Base-by-base conservation (phyloP, 2,888 invertebrate species). In the Tholera decimalis region DNA sequence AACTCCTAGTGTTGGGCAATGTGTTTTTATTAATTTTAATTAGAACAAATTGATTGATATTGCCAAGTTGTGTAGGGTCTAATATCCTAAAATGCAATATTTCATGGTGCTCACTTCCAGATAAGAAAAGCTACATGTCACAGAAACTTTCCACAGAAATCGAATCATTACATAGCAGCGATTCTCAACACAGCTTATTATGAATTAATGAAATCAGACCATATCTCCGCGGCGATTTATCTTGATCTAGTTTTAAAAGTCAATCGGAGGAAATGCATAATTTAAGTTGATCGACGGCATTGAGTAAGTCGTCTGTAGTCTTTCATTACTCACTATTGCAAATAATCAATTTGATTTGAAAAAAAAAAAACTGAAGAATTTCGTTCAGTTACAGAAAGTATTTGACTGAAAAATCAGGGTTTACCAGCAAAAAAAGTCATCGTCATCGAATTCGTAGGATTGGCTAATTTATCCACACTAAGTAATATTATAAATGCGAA, bases 181-280 rank as follows among this genome's bases (percentile, higher is more conserved):
- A 70, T 49, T 60, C 39, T 49, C 18, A 59, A 33, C 44, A 47
- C 26, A 41, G 37, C 46, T 46, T 39, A 70, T 51, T 51, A 50
- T 24, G 33, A 47, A 72, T 44, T 70, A 70, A 73, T 56, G 37
- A 71, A 73, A 63, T 54, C 49, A 55, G 35, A 57, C 26, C 59
- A 73, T 55, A 62, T 75, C 47, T 44, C 43, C 43, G 47, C 30
- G 13, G 46, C 43, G 20, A 41, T 53, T 64, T 65, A 72, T 77
- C 56, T 60, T 77, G 73, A 65, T 77, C 73, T 77, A 54, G 54
- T 65, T 74, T 65, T 60, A 74, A 77, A 74, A 74, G 77, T 74
- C 73, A 74, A 53, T 57, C 59, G 73, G 39, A 63, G 76, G 73
- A 74, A 74, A 74, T 72, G 59, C 59, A 57, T 71, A 77, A 65